Conservation (phyloP, 2,797 vertebrate genomes). For the Acropternis orthonyx region DNA sequence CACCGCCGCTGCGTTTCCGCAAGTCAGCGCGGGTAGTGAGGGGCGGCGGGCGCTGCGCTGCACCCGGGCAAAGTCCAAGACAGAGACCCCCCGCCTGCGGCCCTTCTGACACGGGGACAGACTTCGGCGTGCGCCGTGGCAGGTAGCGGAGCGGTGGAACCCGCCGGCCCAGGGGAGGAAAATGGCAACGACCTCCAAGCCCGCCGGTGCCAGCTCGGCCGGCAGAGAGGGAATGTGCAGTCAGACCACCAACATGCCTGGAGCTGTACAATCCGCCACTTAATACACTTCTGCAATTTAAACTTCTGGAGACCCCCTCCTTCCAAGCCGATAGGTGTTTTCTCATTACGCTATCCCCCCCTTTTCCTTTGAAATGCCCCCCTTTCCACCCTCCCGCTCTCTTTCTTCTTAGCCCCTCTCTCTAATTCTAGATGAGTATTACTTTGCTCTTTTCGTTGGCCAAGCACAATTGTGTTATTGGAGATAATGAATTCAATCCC, state of each 20-base stretch:
- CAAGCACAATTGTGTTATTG: constrained; percentile 95
- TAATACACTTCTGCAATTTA: constrained; percentile 84
- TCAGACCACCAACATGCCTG: constrained; percentile 81
- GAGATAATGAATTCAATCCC: constrained; percentile 99
- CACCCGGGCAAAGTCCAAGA: not conserved
- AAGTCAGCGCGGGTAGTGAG: accelerated
- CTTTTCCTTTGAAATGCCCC: constrained; percentile 76
- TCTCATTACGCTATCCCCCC: constrained; percentile 47
- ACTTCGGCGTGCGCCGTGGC: not conserved
- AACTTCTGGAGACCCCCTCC: constrained; percentile 78
- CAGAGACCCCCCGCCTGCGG: not conserved
- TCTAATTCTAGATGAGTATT: constrained; percentile 82
- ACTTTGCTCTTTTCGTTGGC: constrained; percentile 98
- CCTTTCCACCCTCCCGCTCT: constrained; percentile 29
- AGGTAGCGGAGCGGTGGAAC: not conserved
- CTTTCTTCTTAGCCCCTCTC: constrained; percentile 74
- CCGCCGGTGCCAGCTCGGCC: not conserved
- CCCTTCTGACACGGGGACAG: not conserved
- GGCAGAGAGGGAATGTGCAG: not conserved
- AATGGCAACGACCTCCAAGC: not conserved
- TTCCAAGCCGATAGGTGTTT: constrained; percentile 78
- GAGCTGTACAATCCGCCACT: constrained; percentile 72
- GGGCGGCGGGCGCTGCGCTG: not conserved
- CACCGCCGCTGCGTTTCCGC: not conserved
- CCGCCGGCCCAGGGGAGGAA: not conserved